phyloP scores from a whole-genome alignment of 2,113 vertebrate species.

The Sphaerodactylus townsendi region DNA sequence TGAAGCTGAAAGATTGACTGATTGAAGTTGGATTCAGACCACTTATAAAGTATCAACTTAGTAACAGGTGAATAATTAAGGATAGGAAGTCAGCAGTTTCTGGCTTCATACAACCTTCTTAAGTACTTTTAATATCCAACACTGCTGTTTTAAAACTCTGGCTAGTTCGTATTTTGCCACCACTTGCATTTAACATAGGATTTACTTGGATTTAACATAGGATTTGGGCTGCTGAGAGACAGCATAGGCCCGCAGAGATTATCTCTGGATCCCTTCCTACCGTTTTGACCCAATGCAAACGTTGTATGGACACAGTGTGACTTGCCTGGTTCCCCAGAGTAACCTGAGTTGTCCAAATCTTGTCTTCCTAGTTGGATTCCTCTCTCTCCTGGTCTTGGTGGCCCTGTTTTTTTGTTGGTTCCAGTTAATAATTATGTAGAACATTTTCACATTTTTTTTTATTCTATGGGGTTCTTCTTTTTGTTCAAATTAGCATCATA shows the following conservation, averaged over 20 bases:
- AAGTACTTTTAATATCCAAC: constrained; percentile 8
- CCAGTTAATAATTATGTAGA: neutral
- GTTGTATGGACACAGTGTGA: too few species aligned
- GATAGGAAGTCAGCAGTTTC: neutral
- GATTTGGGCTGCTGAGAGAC: neutral
- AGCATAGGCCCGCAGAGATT: too few species aligned
- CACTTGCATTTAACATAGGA: neutral
- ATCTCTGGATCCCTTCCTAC: too few species aligned
- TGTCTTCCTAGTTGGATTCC: too few species aligned
- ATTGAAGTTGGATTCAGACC: constrained; percentile 45
- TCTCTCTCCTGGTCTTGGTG: too few species aligned
- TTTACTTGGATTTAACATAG: neutral
- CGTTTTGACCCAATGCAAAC: too few species aligned
- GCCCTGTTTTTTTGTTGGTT: too few species aligned
- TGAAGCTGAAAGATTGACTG: constrained; percentile 56
- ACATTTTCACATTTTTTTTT: neutral
- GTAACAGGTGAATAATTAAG: neutral
- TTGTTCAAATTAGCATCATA: neutral
- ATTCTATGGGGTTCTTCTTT: neutral
- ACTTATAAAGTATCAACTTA: neutral
- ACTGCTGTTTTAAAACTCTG: constrained; percentile 27
- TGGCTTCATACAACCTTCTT: neutral
- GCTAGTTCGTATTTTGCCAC: neutral
- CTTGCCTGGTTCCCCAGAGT: too few species aligned
- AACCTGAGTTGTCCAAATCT: too few species aligned